Base-by-base conservation (phyloP, 92 coral and sea anemone species). In the Zoanthus gigantus region DNA sequence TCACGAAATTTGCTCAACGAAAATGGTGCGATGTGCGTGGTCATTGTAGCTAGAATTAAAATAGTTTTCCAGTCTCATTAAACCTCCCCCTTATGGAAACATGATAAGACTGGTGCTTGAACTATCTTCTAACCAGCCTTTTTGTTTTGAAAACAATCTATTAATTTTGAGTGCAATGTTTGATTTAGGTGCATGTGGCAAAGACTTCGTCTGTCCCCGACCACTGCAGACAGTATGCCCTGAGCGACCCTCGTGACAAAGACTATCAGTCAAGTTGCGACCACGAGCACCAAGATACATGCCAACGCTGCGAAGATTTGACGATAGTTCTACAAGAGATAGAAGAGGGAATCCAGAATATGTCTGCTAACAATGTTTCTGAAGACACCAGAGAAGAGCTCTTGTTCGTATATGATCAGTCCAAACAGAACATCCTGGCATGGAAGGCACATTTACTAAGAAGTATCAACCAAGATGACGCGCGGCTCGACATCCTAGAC, bases 361-460 rank as follows among this genome's bases (percentile, higher is more conserved):
- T 90, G 72, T 78, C 90, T 32, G 89, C 79, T 79, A 86, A 90
- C 75, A 86, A 86, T 79, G 78, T 82, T 14, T 71, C 87, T n/a
- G 71, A 73, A 53, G 92, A 89, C 81, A 88, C 89, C 66, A 83
- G 79, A 85, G 94, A 93, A 31, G 80, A 91, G 74, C 84, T 86
- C 85, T 68, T 69, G 78, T 91, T 34, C 61, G 17, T 60, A 48
- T 48, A 32, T 12, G 65, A 72, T 42, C 88, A 86, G 46, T 87
- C 92, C 12, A 73, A 53, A 52, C 87, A 85, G 79, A 87, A 81
- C 77, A 67, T 90, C 56, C 37, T 50, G 42, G 92, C 89, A 34
- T 93, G 95, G 95, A 88, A 90, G 60, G 92, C 93, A 32, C 92
- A 93, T 34, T 83, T 93, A 7, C 87, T 90, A 67, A 85, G 93